Base-by-base conservation (phyloP, 2,797 vertebrate genomes). In the Iguana delicatissima region DNA sequence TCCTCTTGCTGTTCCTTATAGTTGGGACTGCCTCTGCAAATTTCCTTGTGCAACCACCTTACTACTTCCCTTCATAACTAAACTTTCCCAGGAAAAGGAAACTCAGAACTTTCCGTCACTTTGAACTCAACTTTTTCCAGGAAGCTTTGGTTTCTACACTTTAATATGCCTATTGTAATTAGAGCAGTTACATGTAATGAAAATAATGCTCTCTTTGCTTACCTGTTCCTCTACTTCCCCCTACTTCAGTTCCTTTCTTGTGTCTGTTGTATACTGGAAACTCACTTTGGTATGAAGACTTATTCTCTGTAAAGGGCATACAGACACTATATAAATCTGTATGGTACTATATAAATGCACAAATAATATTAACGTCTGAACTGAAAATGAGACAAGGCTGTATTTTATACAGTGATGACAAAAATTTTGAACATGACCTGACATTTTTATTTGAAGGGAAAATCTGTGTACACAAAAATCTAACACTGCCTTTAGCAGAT, bases 321-420 rank as follows among this genome's bases (percentile, higher is more conserved):
- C 20, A 6, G 59, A 18, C 59, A 62, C 59, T 62, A 62, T 24
- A 85, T 55, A 50, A 26, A 26, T 20, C 38, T 74, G 35, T 32
- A 85, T 24, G 67, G 4, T 9, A 57, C 52, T 55, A 73, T n/a
- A n/a, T 35, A 74, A 85, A 55, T 55, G 12, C 26, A 62, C 50
- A 29, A 59, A 76, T 9, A 55, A 57, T 9, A 35, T 32, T 46
- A 32, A 85, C 18, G n/a, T 93, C 85, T 89, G 90, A 95, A 94
- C 88, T 55, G 87, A 6, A 82, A 57, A 89, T 89, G 81, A 91
- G 85, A 79, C 9, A 91, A 86, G 13, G 7, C 57, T 67, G 59
- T 73, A 76, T 62, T 62, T 62, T 62, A 62, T 62, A 62, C 18
- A 62, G 5, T 55, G 84, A 84, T 52, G 85, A 89, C 8, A 59